These are phyloP conservation scores for Podarcis lilfordi DNA, from an alignment of 2,797 vertebrate genomes.

Conservation along the genomic window DNA sequence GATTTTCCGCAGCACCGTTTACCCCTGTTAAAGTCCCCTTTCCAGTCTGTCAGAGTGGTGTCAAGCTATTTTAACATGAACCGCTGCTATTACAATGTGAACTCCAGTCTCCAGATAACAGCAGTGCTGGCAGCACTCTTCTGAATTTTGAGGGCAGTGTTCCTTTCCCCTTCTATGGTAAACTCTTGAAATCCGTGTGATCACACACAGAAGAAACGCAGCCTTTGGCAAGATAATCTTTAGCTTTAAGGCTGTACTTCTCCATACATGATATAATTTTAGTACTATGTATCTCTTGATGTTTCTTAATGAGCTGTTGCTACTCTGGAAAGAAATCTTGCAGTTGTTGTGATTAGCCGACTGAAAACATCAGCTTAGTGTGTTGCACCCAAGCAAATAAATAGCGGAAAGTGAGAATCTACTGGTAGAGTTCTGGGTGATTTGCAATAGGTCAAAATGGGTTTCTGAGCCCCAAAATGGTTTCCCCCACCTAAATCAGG, in stretches of 20 bases:
- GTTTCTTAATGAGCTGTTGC: neutral
- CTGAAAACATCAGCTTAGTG: neutral
- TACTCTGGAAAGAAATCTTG: neutral
- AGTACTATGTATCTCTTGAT: neutral
- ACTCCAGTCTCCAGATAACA: neutral
- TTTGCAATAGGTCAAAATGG: no score
- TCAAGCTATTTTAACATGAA: neutral
- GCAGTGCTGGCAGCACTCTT: neutral
- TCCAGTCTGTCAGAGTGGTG: neutral
- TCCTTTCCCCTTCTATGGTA: neutral
- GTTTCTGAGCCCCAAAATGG: no score
- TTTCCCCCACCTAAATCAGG: no score
- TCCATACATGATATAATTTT: fast-evolving
- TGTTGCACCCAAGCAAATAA: neutral
- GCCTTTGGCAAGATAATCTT: no score
- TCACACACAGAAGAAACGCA: neutral
- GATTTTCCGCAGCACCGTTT: neutral
- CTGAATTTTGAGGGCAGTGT: neutral
- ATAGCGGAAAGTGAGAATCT: neutral
- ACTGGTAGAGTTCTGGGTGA: no score
- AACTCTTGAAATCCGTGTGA: conserved; percentile 25
- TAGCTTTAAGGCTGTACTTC: fast-evolving
- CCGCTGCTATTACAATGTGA: neutral
- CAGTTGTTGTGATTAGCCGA: neutral
- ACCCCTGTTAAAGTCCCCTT: neutral